A percentile compares a stretch with the other conserved stretches of the same genome.
These are phyloP conservation scores for Tiaroga cobitis DNA, from an alignment of 2,797 vertebrate genomes.

Conservation along the genomic window DNA sequence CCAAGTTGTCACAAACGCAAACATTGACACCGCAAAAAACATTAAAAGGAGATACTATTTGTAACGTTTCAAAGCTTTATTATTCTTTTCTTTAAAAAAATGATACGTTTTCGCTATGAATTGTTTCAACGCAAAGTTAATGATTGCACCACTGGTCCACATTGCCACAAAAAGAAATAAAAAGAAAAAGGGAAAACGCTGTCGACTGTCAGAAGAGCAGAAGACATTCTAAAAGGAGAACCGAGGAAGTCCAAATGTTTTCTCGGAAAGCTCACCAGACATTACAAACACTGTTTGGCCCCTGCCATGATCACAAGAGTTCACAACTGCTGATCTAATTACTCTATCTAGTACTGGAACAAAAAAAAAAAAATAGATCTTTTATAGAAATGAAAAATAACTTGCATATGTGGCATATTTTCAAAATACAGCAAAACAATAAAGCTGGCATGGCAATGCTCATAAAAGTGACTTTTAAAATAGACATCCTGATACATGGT, in stretches of 20 bases:
- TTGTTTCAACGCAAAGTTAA: conserved; percentile 68
- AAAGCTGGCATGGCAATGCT: conserved; percentile 59
- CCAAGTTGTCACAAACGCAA: conserved; percentile 60
- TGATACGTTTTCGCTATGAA: conserved; percentile 69
- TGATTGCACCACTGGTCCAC: conserved; percentile 70
- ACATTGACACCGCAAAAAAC: conserved; percentile 62
- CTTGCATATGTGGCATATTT: conserved; percentile 63
- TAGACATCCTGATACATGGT: conserved; percentile 62
- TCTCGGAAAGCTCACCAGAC: conserved; percentile 59
- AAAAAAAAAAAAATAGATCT: conserved; percentile 27
- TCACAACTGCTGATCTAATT: conserved; percentile 53
- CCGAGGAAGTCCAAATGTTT: conserved; percentile 39
- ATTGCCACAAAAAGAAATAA: conserved; percentile 56
- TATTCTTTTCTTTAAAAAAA: conserved; percentile 65
- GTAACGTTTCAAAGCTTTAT: conserved; percentile 70
- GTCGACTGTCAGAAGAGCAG: conserved; percentile 37
- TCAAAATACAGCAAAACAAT: conserved; percentile 58
- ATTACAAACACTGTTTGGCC: conserved; percentile 52
- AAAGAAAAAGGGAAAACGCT: neutral
- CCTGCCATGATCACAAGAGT: conserved; percentile 31
- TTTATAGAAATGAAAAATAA: conserved; percentile 63
- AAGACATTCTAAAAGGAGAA: conserved; percentile 35
- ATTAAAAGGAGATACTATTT: conserved; percentile 68
- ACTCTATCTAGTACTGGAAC: conserved; percentile 56
- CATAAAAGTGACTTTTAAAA: conserved; percentile 62